Conservation (phyloP, 2,113 vertebrate genomes). For the Crotalus tigris region DNA sequence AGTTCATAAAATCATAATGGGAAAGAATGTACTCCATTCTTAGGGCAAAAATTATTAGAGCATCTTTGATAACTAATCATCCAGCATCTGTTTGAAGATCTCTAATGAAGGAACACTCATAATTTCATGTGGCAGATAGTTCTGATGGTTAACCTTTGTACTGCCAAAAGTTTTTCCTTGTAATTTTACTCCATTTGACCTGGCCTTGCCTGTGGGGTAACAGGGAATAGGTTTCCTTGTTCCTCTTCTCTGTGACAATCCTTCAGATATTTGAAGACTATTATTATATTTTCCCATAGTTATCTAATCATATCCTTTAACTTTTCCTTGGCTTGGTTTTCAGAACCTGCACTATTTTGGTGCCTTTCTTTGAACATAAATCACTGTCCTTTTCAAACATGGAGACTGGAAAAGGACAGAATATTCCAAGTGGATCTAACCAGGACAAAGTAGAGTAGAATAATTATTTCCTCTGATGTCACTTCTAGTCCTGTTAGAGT, state of each 20-base stretch:
- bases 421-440: background rate
- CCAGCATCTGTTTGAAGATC: background rate
- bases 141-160: background rate
- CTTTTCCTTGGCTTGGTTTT: background rate
- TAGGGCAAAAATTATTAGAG: background rate
- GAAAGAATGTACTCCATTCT: background rate
- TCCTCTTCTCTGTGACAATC: background rate
- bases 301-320: background rate
- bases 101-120: background rate
- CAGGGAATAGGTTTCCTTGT: background rate
- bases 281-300: background rate
- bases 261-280: background rate
- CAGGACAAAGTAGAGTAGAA: background rate
- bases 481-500: background rate
- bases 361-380: background rate
- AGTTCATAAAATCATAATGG: background rate
- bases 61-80: background rate
- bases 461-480: background rate
- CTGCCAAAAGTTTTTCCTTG: background rate
- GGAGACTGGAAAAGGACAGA: background rate
- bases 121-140: background rate
- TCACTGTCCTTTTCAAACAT: background rate
- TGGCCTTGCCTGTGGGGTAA: background rate
- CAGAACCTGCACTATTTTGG: background rate
- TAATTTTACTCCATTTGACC: background rate